Evolutionary conservation across 2,113 vertebrate genomes (phyloP).

Genomic region (Gnathonemus echidnorhynchus): DNA sequence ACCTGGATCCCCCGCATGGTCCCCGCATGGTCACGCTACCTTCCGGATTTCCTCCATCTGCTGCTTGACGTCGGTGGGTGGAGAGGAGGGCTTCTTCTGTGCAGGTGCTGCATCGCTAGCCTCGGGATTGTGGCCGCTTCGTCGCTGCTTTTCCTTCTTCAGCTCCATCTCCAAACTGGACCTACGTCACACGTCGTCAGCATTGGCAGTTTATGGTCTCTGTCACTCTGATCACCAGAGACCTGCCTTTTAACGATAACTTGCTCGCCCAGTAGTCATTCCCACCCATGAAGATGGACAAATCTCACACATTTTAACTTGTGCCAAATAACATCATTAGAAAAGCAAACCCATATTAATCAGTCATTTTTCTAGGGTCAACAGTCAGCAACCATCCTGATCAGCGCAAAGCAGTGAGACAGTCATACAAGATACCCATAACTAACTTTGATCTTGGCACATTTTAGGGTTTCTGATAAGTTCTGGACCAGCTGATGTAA

Average conservation of each 20-base stretch:
- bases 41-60: constrained; percentile 45
- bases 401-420: not conserved
- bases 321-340: not conserved
- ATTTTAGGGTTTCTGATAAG: not conserved
- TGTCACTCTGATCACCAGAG: not conserved
- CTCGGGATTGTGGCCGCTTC: constrained; percentile 36
- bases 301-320: not conserved
- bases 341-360: not conserved
- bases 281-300: not conserved
- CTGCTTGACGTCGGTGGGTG: constrained; percentile 42
- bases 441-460: not conserved
- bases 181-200: constrained; percentile 45
- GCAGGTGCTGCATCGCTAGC: constrained; percentile 21
- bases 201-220: not conserved
- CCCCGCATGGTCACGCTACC: constrained; percentile 41
- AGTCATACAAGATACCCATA: not conserved
- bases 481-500: not conserved
- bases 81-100: constrained; percentile 38
- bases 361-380: not conserved
- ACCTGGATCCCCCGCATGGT: not conserved
- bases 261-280: not conserved
- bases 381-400: not conserved
- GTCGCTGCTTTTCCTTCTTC: constrained; percentile 65
- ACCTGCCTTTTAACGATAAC: not conserved
- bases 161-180: constrained; percentile 70